Evolutionary conservation across 2,797 vertebrate species (phyloP), one percentile per base, ranked within the genome.

Genomic region (Urosaurus nigricauda): DNA sequence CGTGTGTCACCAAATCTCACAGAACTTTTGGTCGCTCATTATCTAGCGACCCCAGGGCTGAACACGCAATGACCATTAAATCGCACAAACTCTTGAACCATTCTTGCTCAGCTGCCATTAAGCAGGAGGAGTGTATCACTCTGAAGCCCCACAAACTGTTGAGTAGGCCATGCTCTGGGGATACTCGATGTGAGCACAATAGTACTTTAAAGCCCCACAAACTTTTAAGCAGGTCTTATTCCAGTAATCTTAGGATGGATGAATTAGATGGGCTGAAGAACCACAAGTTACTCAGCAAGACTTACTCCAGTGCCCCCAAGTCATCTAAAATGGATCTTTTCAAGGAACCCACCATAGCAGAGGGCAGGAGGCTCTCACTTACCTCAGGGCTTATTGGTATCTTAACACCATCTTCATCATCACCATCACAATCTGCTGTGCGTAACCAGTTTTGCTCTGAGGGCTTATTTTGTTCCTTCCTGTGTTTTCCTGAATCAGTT

Each of bases 341-440:
- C 95, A 98, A 98, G 95, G 98, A 98, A 94, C 96, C 97, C 84
- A 96, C 97, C 89, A 95, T 78, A 77, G 94, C 95, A 90, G 98
- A 98, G 96, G 95, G 97, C 96, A 96, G 98, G 92, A 96, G 98
- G 90, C 98, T 98, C 96, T 98, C 98, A 95, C 98, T 98, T 96
- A 98, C 98, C 98, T 98, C 98, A 98, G 98, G 98, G 96, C 98
- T 98, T 95, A 98, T 98, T 91, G 98, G 98, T 96, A 98, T 98
- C 96, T 97, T 98, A 96, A 97, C 98, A 93, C 98, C 98, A 88
- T 97, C 98, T 80, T 97, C 98, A 91, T 97, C 97, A 91, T 96
- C 96, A 94, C 94, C 96, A 93, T 97, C 92, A 82, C 97, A 97
- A 95, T 94, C 95, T 95, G 93, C 96, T 96, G 97, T 97, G 94